phyloP scores from a whole-genome alignment of 2,113 vertebrate genomes.

The Procavia capensis region DNA sequence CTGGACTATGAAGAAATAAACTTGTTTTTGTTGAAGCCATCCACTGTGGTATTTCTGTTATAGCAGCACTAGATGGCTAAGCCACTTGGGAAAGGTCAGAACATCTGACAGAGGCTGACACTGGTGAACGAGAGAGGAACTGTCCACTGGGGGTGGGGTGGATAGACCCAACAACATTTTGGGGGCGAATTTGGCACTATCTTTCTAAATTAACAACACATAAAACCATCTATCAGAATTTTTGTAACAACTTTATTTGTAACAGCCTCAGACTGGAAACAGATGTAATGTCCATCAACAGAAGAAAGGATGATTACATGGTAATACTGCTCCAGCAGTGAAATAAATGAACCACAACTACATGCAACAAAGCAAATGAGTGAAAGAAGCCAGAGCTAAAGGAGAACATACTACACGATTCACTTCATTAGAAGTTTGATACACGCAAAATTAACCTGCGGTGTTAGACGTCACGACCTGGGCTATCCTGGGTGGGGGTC shows the following conservation, averaged over 20 bases:
- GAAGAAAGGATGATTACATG: neutral
- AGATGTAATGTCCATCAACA: neutral
- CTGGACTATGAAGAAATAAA: too few species aligned
- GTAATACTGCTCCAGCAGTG: neutral
- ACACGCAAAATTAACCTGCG: fast-evolving
- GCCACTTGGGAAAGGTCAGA: neutral
- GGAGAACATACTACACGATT: too few species aligned
- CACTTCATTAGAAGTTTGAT: neutral
- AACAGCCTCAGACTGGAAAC: neutral
- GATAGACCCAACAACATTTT: neutral
- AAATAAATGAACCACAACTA: neutral
- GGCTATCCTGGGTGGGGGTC: neutral
- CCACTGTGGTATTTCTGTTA: too few species aligned
- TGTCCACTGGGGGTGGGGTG: neutral
- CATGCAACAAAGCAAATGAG: neutral
- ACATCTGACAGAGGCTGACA: neutral
- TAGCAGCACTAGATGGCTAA: too few species aligned
- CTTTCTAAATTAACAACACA: neutral
- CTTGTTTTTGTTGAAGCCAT: too few species aligned
- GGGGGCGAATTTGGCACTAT: neutral
- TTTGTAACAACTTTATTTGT: too few species aligned
- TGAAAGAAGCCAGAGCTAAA: neutral
- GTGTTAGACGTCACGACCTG: neutral
- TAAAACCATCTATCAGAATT: neutral
- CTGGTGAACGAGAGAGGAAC: neutral